phyloP scores from a whole-genome alignment of 2,113 vertebrate genomes.

The Lophochroa leadbeateri region DNA sequence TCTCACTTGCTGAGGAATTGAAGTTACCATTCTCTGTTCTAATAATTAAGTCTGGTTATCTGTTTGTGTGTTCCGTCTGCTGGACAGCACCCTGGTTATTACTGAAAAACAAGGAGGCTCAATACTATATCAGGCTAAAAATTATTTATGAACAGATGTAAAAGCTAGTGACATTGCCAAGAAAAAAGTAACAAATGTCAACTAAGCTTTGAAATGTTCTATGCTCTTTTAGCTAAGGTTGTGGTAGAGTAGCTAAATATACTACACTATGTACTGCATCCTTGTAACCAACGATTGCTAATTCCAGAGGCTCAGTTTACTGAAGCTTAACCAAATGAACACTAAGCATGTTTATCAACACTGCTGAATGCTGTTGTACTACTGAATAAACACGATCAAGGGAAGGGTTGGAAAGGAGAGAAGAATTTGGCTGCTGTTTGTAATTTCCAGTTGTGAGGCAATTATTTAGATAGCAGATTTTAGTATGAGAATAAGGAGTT shows the following conservation, averaged over 20 bases:
- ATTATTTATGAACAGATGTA: background rate
- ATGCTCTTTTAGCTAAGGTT: background rate
- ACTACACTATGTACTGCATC: background rate
- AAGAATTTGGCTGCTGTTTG: slow-evolving; percentile 16
- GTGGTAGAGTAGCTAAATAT: background rate
- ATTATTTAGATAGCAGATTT: slow-evolving; percentile 46
- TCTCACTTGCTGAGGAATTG: background rate
- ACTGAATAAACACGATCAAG: background rate
- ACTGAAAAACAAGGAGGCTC: background rate
- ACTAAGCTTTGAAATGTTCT: background rate
- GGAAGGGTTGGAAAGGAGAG: background rate
- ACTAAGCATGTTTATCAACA: background rate
- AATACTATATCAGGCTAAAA: background rate
- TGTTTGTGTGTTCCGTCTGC: background rate
- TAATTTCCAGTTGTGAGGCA: slow-evolving; percentile 26
- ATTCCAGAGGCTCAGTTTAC: background rate
- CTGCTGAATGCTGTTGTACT: background rate
- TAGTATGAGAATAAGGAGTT: background rate
- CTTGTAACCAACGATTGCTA: background rate
- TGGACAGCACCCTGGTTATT: background rate
- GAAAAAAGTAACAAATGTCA: background rate
- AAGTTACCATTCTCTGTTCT: background rate
- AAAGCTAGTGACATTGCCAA: background rate
- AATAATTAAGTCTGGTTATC: background rate
- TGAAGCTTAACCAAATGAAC: slow-evolving; percentile 21